Conservation (phyloP, 2,797 vertebrate species). For the Lepidocolaptes lacrymiger region DNA sequence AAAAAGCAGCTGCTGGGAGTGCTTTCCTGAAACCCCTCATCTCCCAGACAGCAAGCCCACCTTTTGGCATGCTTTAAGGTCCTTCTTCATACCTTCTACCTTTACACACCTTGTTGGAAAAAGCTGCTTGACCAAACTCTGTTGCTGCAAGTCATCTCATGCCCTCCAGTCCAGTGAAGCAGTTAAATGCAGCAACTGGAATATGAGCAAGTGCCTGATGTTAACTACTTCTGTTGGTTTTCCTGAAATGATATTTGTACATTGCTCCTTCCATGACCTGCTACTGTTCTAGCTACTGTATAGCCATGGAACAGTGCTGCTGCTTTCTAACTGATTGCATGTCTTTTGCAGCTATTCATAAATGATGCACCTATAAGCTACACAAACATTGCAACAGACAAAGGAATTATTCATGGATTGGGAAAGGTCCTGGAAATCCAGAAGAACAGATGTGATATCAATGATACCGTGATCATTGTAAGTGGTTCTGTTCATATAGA, state of each 20-base stretch:
- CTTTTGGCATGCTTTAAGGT: not conserved
- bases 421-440: constrained; percentile 85
- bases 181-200: not conserved
- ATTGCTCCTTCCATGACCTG: not conserved
- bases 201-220: not conserved
- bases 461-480: constrained; percentile 64
- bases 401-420: constrained; percentile 90
- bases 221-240: not conserved
- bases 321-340: not conserved
- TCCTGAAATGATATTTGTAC: not conserved
- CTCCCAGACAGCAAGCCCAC: not conserved
- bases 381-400: constrained; percentile 83
- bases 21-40: not conserved
- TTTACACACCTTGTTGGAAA: not conserved
- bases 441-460: constrained; percentile 89
- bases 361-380: constrained; percentile 86
- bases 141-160: not conserved
- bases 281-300: not conserved
- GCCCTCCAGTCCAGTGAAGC: not conserved
- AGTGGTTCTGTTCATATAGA: not conserved
- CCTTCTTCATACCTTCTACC: not conserved
- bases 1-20: not conserved
- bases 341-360: constrained; percentile 82
- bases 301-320: not conserved
- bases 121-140: not conserved